These are phyloP conservation scores for Octonoba sinensis DNA, from an alignment of 2,888 invertebrate genomes.

Conservation along the genomic window DNA sequence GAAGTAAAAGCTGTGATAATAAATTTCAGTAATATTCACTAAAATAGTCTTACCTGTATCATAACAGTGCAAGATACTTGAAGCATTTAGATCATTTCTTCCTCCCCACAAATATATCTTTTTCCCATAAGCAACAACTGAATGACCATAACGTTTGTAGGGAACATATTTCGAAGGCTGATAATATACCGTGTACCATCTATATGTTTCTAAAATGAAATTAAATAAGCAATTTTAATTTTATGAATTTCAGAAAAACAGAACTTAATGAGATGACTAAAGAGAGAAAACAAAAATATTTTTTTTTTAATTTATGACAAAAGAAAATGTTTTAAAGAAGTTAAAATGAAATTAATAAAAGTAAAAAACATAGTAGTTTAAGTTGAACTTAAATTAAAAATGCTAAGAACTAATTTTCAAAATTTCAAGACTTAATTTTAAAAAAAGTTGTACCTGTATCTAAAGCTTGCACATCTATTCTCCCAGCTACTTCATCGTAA, in stretches of 20 bases:
- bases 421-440: background rate
- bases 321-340: no score
- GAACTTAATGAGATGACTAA: no score
- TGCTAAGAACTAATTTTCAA: background rate
- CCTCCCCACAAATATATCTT: constrained; percentile 92
- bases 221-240: background rate
- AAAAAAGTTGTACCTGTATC: constrained; percentile 78
- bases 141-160: constrained; percentile 91
- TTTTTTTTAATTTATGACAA: no score
- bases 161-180: constrained; percentile 72
- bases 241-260: background rate
- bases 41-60: constrained; percentile 79
- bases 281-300: no score
- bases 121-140: constrained; percentile 84
- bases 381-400: no score
- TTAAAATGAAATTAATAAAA: no score
- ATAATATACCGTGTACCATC: constrained; percentile 43
- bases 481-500: constrained; percentile 78
- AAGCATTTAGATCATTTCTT: constrained; percentile 86
- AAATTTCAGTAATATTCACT: no score
- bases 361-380: no score
- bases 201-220: constrained; percentile 70
- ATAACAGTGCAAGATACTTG: constrained; percentile 85
- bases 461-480: constrained; percentile 89
- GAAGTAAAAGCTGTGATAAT: no score